Base-by-base conservation (phyloP, 1,140 invertebrate genomes). In the Tribolium madens region DNA sequence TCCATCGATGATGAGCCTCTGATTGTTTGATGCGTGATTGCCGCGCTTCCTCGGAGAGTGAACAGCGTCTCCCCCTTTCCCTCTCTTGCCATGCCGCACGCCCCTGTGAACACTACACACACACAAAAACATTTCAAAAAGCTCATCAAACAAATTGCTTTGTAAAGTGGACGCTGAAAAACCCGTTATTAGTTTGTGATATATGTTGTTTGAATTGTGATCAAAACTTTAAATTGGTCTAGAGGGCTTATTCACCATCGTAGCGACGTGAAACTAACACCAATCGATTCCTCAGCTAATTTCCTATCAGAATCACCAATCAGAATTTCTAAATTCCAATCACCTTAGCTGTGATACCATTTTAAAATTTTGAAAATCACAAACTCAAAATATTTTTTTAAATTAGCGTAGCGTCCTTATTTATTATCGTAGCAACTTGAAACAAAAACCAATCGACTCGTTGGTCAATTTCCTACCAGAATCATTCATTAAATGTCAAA, bases 61-160 rank as follows among this genome's bases (percentile, higher is more conserved):
- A 93, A 89, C 91, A 93, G 86, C 90, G 89, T 81, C 90, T 88
- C 80, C 87, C 88, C 57, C 85, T 85, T 84, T 82, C 86, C 36
- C 84, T 78, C 87, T 93, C 92, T 86, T 93, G 91, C 92, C 93
- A 93, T 84, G 93, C 93, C 82, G 93, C 92, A 83, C 93, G 93
- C 77, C 93, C 93, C 86, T 92, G 91, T 80, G 91, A 91, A 86
- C 91, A 92, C 91, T 92, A 60, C 33, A 33, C 76, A 73, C 15
- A 77, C 46, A 74, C 36, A 78, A 26, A n/a, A 26, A 26, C 21
- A 26, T 26, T 26, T 26, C 21, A 26, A 52, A 50, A 50, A 31
- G 10, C 53, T 13, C 48, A 12, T 21, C 12, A 15, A 53, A 53
- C 53, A 33, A 52, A 21, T 33, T 10, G 72, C 50, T 33, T 60